A percentile compares a stretch with the other conserved stretches of the same genome.
Evolutionary conservation across 2,797 vertebrate species (phyloP).

Genomic region (Gila robusta): DNA sequence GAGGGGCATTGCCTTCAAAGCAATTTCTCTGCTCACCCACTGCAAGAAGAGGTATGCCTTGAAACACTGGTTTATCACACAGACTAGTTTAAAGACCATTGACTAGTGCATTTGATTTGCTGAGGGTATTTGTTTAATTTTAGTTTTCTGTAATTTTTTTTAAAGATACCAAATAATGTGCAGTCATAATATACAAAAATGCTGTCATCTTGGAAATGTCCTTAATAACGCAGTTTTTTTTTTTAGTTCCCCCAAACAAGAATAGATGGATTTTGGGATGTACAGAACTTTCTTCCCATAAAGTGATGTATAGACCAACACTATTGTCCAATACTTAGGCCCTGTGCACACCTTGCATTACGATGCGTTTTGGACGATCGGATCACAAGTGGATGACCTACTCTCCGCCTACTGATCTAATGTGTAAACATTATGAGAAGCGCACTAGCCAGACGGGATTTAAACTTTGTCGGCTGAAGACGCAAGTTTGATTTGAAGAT

Average conservation of each 20-base stretch:
- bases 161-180: neutral
- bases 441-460: too few relatives aligned
- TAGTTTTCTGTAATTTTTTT: neutral
- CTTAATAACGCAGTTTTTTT: neutral
- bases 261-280: neutral
- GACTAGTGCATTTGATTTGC: slow-evolving; percentile 17
- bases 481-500: too few relatives aligned
- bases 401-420: too few relatives aligned
- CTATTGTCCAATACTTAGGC: too few relatives aligned
- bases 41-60: slow-evolving; percentile 55
- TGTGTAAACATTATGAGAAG: too few relatives aligned
- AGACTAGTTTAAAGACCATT: slow-evolving; percentile 47
- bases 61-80: slow-evolving; percentile 64
- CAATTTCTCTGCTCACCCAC: slow-evolving; percentile 68
- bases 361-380: too few relatives aligned
- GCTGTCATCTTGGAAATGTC: neutral
- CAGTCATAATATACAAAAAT: neutral
- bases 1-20: slow-evolving; percentile 73
- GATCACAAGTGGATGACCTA: too few relatives aligned
- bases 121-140: neutral
- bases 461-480: too few relatives aligned
- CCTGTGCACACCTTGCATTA: too few relatives aligned
- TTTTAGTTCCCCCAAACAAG: neutral
- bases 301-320: neutral
- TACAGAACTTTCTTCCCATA: neutral